These are phyloP conservation scores for Notarius lentiginosus DNA, from an alignment of 2,113 vertebrate genomes.

Conservation along the genomic window DNA sequence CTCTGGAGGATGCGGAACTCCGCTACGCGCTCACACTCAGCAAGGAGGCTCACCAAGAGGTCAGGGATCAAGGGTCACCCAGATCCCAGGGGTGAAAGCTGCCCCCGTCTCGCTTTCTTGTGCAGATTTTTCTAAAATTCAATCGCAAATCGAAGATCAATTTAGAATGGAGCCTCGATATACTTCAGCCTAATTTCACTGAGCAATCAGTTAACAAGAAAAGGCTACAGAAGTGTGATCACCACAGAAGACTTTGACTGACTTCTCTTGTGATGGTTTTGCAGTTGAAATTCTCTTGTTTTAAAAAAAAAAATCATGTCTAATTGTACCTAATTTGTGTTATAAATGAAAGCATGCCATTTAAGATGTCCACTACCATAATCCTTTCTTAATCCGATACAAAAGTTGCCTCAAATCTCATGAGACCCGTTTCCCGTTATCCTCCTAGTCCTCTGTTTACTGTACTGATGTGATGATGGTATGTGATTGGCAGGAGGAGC, in stretches of 20 bases:
- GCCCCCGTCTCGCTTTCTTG: constrained; percentile 30
- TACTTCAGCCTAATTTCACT: constrained; percentile 20
- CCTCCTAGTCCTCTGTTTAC: constrained; percentile 12
- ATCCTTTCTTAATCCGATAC: constrained; percentile 16
- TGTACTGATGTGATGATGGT: constrained; percentile 34
- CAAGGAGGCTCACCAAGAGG: constrained; percentile 89
- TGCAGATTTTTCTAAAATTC: neutral
- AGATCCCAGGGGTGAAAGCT: constrained; percentile 31
- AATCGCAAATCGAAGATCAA: constrained; percentile 29
- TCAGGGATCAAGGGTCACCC: constrained; percentile 70
- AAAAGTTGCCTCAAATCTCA: constrained; percentile 38
- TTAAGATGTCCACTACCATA: neutral
- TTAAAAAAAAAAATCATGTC: neutral
- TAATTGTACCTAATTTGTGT: constrained; percentile 13
- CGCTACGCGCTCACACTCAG: constrained; percentile 88
- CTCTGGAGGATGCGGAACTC: constrained; percentile 86
- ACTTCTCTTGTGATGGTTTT: neutral
- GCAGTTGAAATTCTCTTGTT: neutral
- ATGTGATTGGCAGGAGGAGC: constrained; percentile 81
- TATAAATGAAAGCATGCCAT: constrained; percentile 23
- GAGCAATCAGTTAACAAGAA: neutral
- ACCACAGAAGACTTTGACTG: neutral
- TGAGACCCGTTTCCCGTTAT: constrained; percentile 45
- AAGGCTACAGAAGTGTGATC: neutral
- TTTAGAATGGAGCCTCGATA: constrained; percentile 2